Base-by-base conservation (phyloP, 1,140 invertebrate species). In the Pygmarrhopalites habei region DNA sequence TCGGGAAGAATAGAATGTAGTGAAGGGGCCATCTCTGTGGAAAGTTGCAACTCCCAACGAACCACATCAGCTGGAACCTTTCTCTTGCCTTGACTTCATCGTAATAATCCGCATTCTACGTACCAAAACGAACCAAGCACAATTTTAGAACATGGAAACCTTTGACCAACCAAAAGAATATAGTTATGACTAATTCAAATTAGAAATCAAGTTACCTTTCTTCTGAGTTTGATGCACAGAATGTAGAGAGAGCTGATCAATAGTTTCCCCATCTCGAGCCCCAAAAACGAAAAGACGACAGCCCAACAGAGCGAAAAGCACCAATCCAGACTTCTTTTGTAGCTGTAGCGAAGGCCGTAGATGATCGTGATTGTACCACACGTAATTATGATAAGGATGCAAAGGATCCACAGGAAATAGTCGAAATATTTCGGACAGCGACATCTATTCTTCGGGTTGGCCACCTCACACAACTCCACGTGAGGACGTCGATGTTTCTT, bases 391-490 rank as follows among this genome's bases (percentile, higher is more conserved):
- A 43, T 10, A 2, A 14, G 1, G 41, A 60, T 14, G 29, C 47
- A 41, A 10, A 60, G 1, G 28, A 53, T 19, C 58, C 58, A 60
- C 1, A 23, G 19, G 12, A 59, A 19, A 21, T 44, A 23, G 25
- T 15, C 26, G 4, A 56, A 56, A 1, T 23, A 41, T 21, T 39
- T 7, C 1, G 32, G 32, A 15, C 32, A 15, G 15, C 32, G 15
- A 35, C 32, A 15, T 35, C 32, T 15, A 35, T 35, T 35, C 32
- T 35, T 35, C 32, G 15, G 32, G n/a, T n/a, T n/a, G n/a, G n/a
- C n/a, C n/a, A n/a, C 15, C 32, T 56, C 53, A 23, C 53, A 56
- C 21, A 56, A 35, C 17, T 56, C 23, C 7, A 56, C 32, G 32
- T 5, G 5, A 7, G 32, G 32, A 35, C 15, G 15, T 35, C 32